Percentiles rank a stretch among this genome's conserved stretches.
These are phyloP conservation scores for Helostoma temminkii DNA, from an alignment of 2,797 vertebrate genomes.

Conservation along the genomic window DNA sequence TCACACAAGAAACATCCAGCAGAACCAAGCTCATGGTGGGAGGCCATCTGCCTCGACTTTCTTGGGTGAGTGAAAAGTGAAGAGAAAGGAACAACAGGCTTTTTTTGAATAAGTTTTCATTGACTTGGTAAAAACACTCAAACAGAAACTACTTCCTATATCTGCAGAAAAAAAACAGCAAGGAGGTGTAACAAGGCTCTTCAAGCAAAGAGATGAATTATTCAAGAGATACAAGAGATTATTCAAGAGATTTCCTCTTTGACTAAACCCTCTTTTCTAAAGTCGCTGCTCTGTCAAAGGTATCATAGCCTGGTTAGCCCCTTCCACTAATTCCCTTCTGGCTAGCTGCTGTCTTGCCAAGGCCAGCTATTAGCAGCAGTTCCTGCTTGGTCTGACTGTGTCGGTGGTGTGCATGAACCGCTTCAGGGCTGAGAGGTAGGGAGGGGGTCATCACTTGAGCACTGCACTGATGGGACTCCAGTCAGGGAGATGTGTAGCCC, in stretches of 20 bases:
- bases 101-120: too few relatives aligned
- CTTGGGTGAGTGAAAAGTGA: too few relatives aligned
- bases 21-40: too few relatives aligned
- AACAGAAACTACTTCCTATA: too few relatives aligned
- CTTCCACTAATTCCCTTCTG: conserved; percentile 4
- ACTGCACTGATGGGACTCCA: conserved; percentile 8
- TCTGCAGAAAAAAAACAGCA: too few relatives aligned
- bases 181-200: too few relatives aligned
- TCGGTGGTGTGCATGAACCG: conserved; percentile 15
- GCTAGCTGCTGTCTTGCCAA: conserved; percentile 21
- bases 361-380: conserved; percentile 13
- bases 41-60: too few relatives aligned
- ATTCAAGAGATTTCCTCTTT: background rate
- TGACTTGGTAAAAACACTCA: too few relatives aligned
- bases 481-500: conserved; percentile 32
- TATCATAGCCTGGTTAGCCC: background rate
- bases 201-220: background rate
- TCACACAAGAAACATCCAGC: too few relatives aligned
- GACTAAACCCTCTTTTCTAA: background rate
- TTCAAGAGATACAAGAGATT: background rate
- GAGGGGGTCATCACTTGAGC: conserved; percentile 33
- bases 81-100: too few relatives aligned
- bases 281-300: background rate
- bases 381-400: conserved; percentile 2
- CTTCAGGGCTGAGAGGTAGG: conserved; percentile 42